Evolutionary conservation across 2,797 vertebrate genomes (phyloP), one percentile per base, ranked within the genome.

Genomic region (Leptatherina wallacei): DNA sequence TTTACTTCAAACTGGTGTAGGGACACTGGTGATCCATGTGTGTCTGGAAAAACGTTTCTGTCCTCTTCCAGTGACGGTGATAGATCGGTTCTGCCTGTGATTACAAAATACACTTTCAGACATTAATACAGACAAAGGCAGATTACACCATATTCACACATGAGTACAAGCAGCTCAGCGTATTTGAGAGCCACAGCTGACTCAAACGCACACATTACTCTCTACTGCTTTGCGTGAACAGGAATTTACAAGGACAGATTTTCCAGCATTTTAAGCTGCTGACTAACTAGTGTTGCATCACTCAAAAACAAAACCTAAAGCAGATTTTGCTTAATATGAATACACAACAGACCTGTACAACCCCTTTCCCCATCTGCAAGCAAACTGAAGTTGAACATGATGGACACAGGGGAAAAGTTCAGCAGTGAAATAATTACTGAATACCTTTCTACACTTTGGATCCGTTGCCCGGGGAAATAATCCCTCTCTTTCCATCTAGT

Each of bases 401-500:
- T 71, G 24, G 13, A 65, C 56, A 60, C 54, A 44, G 1, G 30
- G 16, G 11, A n/a, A 62, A 74, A 24, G 29, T n/a, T 61, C 27
- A 65, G 18, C 35, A n/a, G 57, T 22, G 30, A 49, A 44, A 32
- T 44, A 2, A 38, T 83, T 54, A 73, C 32, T 58, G 40, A 80
- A 49, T 33, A 58, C 58, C 61, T 57, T 54, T 73, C 71, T 57
- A 13, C 22, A 56, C 14, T 55, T 68, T 47, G 61, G 47, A 35
- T 18, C 32, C 71, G 60, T 3, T 44, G 27, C 67, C 76, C 62
- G 9, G 29, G 61, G 65, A 66, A 82, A 61, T 73, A 80, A 81
- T 75, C 30, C 30, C 8, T 66, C 61, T 65, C 61, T 84, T 86
- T 88, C 75, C 64, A 77, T 83, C 62, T 56, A 52, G 61, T 67